phyloP scores from a whole-genome alignment of 2,888 invertebrate species.

The Thymelicus sylvestris region DNA sequence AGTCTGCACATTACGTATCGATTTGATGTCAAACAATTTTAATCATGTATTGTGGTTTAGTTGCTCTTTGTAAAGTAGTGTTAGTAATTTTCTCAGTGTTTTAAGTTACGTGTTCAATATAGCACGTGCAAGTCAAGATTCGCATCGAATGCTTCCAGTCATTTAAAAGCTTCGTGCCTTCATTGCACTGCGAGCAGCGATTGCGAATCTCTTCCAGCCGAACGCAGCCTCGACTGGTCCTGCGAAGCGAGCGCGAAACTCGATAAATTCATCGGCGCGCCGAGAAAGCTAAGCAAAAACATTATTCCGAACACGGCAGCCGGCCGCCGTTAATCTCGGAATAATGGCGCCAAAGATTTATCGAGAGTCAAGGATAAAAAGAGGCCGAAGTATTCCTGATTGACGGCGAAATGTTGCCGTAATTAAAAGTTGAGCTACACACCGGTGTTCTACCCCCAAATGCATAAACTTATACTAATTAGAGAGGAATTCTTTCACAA shows the following conservation, averaged over 20 bases:
- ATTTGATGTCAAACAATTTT: neutral
- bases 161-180: constrained; percentile 30
- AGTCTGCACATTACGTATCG: too few species aligned
- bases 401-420: constrained; percentile 59
- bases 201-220: constrained; percentile 32
- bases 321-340: constrained; percentile 57
- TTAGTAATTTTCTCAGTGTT: neutral
- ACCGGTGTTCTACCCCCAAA: constrained; percentile 56
- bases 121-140: constrained; percentile 10
- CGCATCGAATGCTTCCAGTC: constrained; percentile 10
- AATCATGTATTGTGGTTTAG: neutral
- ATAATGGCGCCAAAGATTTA: constrained; percentile 51
- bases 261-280: constrained; percentile 63
- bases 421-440: constrained; percentile 76
- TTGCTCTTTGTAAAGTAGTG: neutral
- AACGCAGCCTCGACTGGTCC: constrained; percentile 37
- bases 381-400: constrained; percentile 54
- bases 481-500: constrained; percentile 79
- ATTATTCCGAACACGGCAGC: constrained; percentile 57
- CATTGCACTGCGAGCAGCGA: constrained; percentile 19
- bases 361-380: constrained; percentile 52
- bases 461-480: constrained; percentile 83
- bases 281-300: constrained; percentile 60
- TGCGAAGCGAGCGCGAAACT: constrained; percentile 41
- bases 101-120: neutral